phyloP scores from a whole-genome alignment of 2,113 vertebrate genomes.

The Eidolon helvum region DNA sequence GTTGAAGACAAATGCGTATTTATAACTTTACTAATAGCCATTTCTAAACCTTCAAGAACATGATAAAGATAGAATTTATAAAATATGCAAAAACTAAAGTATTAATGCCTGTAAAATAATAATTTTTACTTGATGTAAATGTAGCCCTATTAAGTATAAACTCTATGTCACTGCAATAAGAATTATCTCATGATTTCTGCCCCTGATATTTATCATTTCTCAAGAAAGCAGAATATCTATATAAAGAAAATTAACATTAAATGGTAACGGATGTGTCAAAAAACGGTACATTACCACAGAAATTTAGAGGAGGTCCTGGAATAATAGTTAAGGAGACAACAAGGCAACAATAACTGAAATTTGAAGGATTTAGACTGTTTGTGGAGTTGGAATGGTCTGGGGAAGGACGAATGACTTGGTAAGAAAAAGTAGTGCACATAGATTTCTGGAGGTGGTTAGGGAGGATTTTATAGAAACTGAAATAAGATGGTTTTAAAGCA shows the following conservation, averaged over 20 bases:
- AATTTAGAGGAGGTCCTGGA: not conserved
- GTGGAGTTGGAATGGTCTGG: not conserved
- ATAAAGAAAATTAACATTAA: not conserved
- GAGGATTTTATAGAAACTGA: not conserved
- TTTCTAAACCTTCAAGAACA: not conserved
- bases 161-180: not conserved
- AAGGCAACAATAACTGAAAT: not conserved
- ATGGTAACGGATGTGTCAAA: not conserved
- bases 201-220: not conserved
- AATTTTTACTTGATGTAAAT: not conserved
- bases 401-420: not conserved
- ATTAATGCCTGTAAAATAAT: not conserved
- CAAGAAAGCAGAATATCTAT: not conserved
- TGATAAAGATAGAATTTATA: not conserved
- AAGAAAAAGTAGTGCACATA: not conserved
- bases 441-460: not conserved
- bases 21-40: not conserved
- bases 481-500: not conserved
- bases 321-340: not conserved
- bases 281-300: not conserved
- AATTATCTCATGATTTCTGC: not conserved
- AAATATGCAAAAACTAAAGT: not conserved
- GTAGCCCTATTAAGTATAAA: not conserved
- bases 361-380: not conserved
- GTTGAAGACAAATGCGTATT: not conserved